Conservation (phyloP, 1,140 invertebrate species). For the Apis cerana region DNA sequence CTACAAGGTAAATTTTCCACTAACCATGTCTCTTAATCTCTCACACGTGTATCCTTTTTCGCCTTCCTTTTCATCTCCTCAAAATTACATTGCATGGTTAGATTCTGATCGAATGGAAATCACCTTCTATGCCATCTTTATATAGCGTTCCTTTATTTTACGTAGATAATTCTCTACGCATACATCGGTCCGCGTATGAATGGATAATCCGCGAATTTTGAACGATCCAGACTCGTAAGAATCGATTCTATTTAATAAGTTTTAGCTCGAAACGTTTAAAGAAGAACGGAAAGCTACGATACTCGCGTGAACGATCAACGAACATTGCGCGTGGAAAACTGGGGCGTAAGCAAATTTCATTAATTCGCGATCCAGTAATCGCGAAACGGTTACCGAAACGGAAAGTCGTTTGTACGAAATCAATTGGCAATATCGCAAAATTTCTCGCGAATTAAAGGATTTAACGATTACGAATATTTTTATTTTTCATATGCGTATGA, state of each 20-base stretch:
- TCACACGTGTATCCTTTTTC: not conserved
- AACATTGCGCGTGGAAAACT: constrained; percentile 34
- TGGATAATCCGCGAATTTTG: too few relatives aligned
- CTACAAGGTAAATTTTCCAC: constrained; percentile 88
- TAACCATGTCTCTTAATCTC: constrained; percentile 38
- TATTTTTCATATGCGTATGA: not conserved
- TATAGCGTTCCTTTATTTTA: too few relatives aligned
- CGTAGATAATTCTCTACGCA: too few relatives aligned
- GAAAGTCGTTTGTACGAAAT: constrained; percentile 38
- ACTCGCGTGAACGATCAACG: constrained; percentile 32
- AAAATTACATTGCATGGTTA: not conserved
- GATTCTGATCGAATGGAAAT: not conserved
- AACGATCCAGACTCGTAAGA: not conserved
- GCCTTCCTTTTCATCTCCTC: not conserved
- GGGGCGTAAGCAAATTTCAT: constrained; percentile 52
- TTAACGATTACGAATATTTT: not conserved
- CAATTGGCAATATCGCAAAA: constrained; percentile 34
- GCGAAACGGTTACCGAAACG: not conserved
- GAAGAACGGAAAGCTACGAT: constrained; percentile 26
- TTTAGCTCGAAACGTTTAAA: constrained; percentile 8
- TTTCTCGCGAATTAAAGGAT: not conserved
- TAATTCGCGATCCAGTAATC: constrained; percentile 47
- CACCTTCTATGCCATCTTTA: too few relatives aligned
- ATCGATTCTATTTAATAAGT: constrained; percentile 36
- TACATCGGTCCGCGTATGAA: too few relatives aligned